Evolutionary conservation across 2,797 vertebrate species (phyloP).

Genomic region (Eulemur rubriventer): DNA sequence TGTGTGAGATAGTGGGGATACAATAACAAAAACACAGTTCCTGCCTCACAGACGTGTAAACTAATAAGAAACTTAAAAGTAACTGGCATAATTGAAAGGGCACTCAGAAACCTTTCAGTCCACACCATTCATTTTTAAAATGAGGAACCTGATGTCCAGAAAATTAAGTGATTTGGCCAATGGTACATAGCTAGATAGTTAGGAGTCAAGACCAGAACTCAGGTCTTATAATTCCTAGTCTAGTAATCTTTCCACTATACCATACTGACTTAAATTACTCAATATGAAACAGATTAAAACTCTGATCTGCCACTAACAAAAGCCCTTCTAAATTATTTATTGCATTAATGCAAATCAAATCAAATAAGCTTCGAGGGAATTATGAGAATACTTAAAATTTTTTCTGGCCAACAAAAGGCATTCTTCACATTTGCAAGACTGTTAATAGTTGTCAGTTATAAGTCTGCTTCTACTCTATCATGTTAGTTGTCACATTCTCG

Average conservation of each 20-base stretch:
- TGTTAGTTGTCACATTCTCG: neutral
- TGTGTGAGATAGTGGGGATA: neutral
- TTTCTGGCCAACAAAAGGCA: neutral
- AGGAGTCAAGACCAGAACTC: neutral
- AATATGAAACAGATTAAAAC: neutral
- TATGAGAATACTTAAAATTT: neutral
- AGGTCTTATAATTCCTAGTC: neutral
- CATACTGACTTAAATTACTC: neutral
- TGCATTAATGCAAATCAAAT: neutral
- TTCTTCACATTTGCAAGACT: neutral
- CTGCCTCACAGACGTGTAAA: neutral
- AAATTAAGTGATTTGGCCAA: slow-evolving; percentile 23
- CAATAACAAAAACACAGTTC: neutral
- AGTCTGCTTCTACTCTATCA: neutral
- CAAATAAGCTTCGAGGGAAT: neutral
- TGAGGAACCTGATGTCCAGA: neutral
- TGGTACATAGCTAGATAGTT: neutral
- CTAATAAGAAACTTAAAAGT: slow-evolving; percentile 20
- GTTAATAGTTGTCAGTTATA: neutral
- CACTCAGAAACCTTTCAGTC: neutral
- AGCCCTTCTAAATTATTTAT: neutral
- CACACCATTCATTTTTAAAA: neutral
- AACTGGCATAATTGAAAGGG: slow-evolving; percentile 24
- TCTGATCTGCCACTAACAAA: neutral
- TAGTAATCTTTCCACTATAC: neutral